phyloP scores from a whole-genome alignment of 2,888 invertebrate species.

The Nezara viridula region DNA sequence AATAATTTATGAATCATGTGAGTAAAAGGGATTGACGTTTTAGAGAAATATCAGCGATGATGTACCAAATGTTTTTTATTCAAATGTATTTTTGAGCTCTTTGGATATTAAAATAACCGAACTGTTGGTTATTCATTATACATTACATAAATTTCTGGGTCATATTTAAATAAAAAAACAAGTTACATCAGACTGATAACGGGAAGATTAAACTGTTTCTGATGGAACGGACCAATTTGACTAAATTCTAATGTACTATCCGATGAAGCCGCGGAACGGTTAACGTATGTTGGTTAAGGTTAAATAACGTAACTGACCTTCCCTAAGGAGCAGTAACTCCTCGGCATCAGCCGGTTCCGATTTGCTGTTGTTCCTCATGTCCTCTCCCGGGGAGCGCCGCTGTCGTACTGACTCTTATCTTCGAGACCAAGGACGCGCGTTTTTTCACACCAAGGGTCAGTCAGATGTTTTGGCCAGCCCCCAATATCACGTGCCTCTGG shows the following conservation, averaged over 20 bases:
- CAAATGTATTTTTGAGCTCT: too few species aligned
- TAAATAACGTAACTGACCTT: not conserved
- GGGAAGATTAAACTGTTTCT: not conserved
- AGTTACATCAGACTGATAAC: not conserved
- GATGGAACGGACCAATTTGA: not conserved
- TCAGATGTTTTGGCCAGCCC: not conserved
- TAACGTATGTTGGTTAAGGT: not conserved
- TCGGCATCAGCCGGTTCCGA: not conserved
- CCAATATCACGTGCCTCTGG: not conserved
- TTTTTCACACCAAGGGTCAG: slow-evolving; percentile 9
- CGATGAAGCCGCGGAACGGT: not conserved
- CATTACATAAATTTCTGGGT: not conserved
- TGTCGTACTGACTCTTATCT: slow-evolving; percentile 8
- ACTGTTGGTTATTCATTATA: not conserved
- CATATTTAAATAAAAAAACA: not conserved
- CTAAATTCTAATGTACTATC: not conserved
- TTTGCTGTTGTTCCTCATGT: not conserved
- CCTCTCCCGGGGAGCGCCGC: not conserved
- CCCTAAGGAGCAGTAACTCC: not conserved
- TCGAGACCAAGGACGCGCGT: not conserved
- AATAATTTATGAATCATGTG: too few species aligned
- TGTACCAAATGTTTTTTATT: too few species aligned
- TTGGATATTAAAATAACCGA: too few species aligned
- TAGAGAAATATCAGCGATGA: too few species aligned
- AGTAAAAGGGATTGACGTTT: too few species aligned